Evolutionary conservation across 2,888 invertebrate genomes (phyloP).

Genomic region (Laothoe populi): DNA sequence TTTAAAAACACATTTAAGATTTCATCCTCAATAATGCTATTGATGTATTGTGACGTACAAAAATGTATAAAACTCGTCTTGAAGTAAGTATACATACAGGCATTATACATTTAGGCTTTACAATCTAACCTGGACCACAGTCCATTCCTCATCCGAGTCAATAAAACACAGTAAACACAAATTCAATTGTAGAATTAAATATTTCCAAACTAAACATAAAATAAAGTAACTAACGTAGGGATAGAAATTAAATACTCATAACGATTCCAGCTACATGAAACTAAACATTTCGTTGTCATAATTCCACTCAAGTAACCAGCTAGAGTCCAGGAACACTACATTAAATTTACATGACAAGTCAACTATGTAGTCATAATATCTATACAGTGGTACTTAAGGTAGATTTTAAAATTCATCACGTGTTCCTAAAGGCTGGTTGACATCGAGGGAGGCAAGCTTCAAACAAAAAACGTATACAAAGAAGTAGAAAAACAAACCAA

Average conservation of each 20-base stretch:
- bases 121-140: too few relatives aligned
- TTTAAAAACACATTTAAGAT: too few relatives aligned
- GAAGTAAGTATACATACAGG: too few relatives aligned
- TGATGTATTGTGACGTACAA: too few relatives aligned
- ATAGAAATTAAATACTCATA: neutral
- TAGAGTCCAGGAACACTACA: constrained; percentile 48
- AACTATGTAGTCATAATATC: constrained; percentile 64
- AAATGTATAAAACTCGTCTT: too few relatives aligned
- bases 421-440: constrained; percentile 60
- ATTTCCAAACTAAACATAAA: constrained; percentile 31
- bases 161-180: too few relatives aligned
- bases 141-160: too few relatives aligned
- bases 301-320: neutral
- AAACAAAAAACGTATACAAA: constrained; percentile 60
- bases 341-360: constrained; percentile 72
- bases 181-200: too few relatives aligned
- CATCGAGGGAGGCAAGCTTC: constrained; percentile 70
- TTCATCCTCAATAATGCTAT: too few relatives aligned
- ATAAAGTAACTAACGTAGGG: neutral
- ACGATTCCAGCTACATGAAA: neutral
- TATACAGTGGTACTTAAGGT: constrained; percentile 44
- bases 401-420: constrained; percentile 81
- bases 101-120: too few relatives aligned
- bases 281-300: neutral
- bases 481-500: constrained; percentile 60